Base-by-base conservation (phyloP, 2,888 invertebrate species). In the Drosophila nigritarsus region DNA sequence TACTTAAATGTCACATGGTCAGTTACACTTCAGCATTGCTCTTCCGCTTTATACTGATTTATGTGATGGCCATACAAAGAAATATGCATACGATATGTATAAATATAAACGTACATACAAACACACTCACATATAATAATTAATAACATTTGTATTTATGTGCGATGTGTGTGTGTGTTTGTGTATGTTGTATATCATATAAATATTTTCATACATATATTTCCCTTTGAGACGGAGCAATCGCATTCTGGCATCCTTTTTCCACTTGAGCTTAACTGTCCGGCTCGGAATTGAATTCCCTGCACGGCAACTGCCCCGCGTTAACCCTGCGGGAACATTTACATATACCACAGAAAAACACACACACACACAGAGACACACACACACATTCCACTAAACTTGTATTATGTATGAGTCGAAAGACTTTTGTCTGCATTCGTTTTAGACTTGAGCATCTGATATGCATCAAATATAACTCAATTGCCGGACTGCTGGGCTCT, bases 381-480 rank as follows among this genome's bases (percentile, higher is more conserved):
- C 45, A 13, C 18, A 29, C 49, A 38, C 42, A 51, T 13, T 27
- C 45, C 27, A 18, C 38, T 27, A 38, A 9, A n/a, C 55, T 36
- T 27, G 15, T 55, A 24, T 36, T 42, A 42, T 56, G 40, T n/a
- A 50, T 49, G 69, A 49, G 69, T 24, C 69, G 53, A 61, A 49
- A 54, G 66, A 79, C 66, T 80, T 79, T 75, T 82, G 80, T 80
- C 66, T 73, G 74, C 51, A 30, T 71, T 73, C 69, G 63, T 55
- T 75, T 75, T 75, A 64, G 69, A 63, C 70, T 78, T 60, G 72
- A 53, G 85, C 90, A 89, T 86, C 85, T 89, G 85, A 86, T 86
- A 86, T 86, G 85, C 85, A 86, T 86, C 90, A 86, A 86, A 86
- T 86, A 89, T 86, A 86, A 86, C 85, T 86, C 89, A 85, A 86